Percentiles rank a stretch among this genome's conserved stretches.
Conservation (phyloP, 2,797 vertebrate genomes). For the Trachurus trachurus region DNA sequence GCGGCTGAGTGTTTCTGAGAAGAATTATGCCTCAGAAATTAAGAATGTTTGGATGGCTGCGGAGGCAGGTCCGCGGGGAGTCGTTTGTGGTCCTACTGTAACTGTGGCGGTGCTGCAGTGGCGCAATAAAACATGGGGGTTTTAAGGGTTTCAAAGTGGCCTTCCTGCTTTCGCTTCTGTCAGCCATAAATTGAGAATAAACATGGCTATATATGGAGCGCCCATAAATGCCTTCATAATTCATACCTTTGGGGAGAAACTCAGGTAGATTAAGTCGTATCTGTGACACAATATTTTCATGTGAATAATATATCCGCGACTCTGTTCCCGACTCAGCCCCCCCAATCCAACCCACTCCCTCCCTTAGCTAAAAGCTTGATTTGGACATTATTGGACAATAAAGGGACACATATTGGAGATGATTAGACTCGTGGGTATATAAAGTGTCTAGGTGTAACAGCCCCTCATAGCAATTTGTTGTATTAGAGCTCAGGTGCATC, state of each 20-base stretch:
- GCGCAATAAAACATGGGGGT: constrained; percentile 90
- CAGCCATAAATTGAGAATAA: constrained; percentile 98
- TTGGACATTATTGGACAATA: constrained; percentile 71
- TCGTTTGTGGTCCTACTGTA: constrained; percentile 91
- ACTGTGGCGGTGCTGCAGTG: constrained; percentile 88
- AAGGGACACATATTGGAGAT: constrained; percentile 65
- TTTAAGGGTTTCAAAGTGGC: constrained; percentile 96
- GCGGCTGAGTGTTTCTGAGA: constrained; percentile 91
- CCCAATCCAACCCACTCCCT: background rate
- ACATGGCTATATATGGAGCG: constrained; percentile 90
- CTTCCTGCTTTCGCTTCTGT: constrained; percentile 92
- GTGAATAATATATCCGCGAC: constrained; percentile 70
- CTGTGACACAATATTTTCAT: constrained; percentile 74
- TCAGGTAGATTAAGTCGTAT: constrained; percentile 82
- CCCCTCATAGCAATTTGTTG: constrained; percentile 26
- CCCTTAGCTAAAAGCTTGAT: constrained; percentile 67
- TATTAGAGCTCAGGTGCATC: constrained; percentile 29
- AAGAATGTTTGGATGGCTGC: constrained; percentile 92
- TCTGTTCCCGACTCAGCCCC: background rate
- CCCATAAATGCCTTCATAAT: constrained; percentile 94
- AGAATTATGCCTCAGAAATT: constrained; percentile 98
- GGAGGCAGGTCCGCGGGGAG: constrained; percentile 89
- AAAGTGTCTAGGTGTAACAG: constrained; percentile 36
- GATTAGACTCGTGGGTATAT: constrained; percentile 70
- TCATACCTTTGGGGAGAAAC: constrained; percentile 88